phyloP scores from a whole-genome alignment of 1,140 invertebrate genomes.

The Panagrolaimus sp. region DNA sequence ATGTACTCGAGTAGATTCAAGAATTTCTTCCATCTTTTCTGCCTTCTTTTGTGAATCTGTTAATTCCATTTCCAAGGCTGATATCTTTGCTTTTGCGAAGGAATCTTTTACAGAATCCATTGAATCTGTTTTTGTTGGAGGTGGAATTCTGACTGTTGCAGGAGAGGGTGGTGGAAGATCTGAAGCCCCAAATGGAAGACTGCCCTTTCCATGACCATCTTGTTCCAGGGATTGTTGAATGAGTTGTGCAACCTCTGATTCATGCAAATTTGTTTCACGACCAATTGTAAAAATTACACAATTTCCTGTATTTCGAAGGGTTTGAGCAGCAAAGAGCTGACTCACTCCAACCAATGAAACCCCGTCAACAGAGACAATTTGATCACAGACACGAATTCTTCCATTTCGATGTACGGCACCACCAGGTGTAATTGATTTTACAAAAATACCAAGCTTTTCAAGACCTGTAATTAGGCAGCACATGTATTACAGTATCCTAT shows the following conservation, averaged over 20 bases:
- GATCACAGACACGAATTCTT: constrained; percentile 80
- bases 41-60: constrained; percentile 52
- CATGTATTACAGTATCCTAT: too few species aligned
- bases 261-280: constrained; percentile 54
- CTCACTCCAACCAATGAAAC: constrained; percentile 96
- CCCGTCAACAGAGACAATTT: constrained; percentile 98
- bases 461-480: constrained; percentile 66
- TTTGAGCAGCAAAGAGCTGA: constrained; percentile 93
- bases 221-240: constrained; percentile 45
- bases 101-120: constrained; percentile 23
- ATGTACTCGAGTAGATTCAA: constrained; percentile 43
- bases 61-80: constrained; percentile 49
- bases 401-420: constrained; percentile 87
- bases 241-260: constrained; percentile 54
- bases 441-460: constrained; percentile 91
- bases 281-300: constrained; percentile 66
- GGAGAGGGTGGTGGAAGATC: constrained; percentile 17
- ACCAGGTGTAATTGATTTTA: constrained; percentile 92
- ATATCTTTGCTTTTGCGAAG: constrained; percentile 39
- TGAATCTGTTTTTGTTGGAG: constrained; percentile 5
- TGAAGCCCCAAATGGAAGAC: too few species aligned
- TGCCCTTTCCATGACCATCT: constrained; percentile 17
- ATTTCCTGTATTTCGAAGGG: constrained; percentile 88
- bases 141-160: constrained; percentile 26
- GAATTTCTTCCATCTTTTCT: constrained; percentile 47